Conservation (phyloP, 2,113 vertebrate species). For the Ornithorhynchus anatinus region DNA sequence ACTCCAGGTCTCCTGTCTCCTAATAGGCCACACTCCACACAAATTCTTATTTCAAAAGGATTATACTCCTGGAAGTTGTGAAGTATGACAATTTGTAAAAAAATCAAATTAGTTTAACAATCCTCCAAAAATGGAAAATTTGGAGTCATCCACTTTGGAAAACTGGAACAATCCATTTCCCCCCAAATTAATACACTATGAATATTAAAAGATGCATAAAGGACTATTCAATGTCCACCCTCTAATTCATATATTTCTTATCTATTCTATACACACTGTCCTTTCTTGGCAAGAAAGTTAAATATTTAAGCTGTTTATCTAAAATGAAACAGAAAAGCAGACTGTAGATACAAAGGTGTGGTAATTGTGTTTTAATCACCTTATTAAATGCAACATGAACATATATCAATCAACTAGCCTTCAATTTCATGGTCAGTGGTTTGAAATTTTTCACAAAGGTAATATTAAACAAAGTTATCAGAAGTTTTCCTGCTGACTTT, state of each 20-base stretch:
- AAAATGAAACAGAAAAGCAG: constrained; percentile 44
- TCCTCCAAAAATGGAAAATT: too few relatives aligned
- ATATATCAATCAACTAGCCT: constrained; percentile 47
- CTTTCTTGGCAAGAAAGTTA: constrained; percentile 41
- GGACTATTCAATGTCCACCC: constrained; percentile 12
- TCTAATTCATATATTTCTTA: constrained; percentile 31
- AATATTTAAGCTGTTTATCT: constrained; percentile 34
- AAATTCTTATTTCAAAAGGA: too few relatives aligned
- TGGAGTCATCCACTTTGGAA: too few relatives aligned
- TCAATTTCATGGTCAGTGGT: constrained; percentile 54
- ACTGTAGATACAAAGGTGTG: constrained; percentile 31
- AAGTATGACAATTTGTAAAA: too few relatives aligned
- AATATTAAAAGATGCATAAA: constrained; percentile 10
- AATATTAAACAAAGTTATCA: constrained; percentile 35
- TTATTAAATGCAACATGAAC: constrained; percentile 44
- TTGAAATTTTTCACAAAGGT: constrained; percentile 41
- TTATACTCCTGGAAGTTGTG: too few relatives aligned
- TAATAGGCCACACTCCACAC: too few relatives aligned
- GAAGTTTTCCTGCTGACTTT: constrained; percentile 4
- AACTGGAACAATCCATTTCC: too few relatives aligned
- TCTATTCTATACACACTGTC: constrained; percentile 21
- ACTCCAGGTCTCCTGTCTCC: too few relatives aligned
- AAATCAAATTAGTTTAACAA: too few relatives aligned
- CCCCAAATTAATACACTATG: too few relatives aligned
- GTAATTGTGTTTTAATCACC: constrained; percentile 48